These are phyloP conservation scores for Siniperca knerii DNA, from an alignment of 2,113 vertebrate species.

Conservation along the genomic window DNA sequence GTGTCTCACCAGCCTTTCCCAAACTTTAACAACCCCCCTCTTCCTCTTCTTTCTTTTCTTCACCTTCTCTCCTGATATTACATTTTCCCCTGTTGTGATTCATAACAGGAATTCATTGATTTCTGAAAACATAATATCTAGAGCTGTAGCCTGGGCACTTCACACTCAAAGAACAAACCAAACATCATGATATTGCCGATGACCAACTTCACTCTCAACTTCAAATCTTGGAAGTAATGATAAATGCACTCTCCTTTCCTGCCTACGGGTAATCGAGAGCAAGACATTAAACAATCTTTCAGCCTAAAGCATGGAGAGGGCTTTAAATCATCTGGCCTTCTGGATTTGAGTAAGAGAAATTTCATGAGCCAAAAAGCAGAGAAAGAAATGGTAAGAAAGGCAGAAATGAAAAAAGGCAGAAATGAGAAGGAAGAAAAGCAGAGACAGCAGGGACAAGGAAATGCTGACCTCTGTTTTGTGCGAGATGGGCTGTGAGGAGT, in stretches of 20 bases:
- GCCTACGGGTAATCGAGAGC: constrained; percentile 16
- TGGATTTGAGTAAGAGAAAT: constrained; percentile 49
- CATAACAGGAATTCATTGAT: constrained; percentile 26
- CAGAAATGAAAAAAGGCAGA: constrained; percentile 50
- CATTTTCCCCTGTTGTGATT: constrained; percentile 43
- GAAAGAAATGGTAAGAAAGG: constrained; percentile 29
- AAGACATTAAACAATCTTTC: constrained; percentile 33
- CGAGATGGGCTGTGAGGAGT: constrained; percentile 63
- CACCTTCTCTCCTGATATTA: constrained; percentile 27
- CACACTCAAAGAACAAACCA: constrained; percentile 8
- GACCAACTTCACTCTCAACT: not conserved
- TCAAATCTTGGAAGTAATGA: constrained; percentile 27
- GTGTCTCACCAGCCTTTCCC: constrained; percentile 52
- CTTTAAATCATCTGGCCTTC: constrained; percentile 52
- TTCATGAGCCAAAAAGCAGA: constrained; percentile 40
- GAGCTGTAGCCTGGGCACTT: not conserved
- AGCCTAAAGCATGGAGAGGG: not conserved
- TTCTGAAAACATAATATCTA: constrained; percentile 3
- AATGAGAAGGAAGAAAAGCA: constrained; percentile 60
- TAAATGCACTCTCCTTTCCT: constrained; percentile 4
- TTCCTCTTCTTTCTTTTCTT: not conserved
- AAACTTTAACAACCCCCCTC: constrained; percentile 26
- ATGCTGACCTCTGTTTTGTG: constrained; percentile 65
- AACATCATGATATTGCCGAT: not conserved
- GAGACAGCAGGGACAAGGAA: constrained; percentile 48